Evolutionary conservation across 1,140 invertebrate species (phyloP).

Genomic region (Tetraneura akinire): DNA sequence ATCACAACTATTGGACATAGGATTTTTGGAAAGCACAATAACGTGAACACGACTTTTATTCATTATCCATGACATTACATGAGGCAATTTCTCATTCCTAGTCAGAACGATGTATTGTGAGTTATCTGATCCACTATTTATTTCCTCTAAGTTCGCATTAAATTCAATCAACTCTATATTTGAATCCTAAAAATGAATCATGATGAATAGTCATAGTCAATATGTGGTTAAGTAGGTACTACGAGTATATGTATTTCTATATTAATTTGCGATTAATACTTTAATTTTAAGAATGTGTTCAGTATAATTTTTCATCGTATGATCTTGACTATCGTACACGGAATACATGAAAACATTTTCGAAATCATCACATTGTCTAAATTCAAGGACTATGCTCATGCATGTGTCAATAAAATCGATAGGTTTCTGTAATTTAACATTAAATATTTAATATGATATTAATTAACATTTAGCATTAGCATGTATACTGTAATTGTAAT

Average conservation of each 20-base stretch:
- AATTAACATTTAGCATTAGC: too few species aligned
- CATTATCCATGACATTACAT: background rate
- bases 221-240: too few species aligned
- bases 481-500: too few species aligned
- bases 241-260: background rate
- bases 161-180: background rate
- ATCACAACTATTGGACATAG: background rate
- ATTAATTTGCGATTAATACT: background rate
- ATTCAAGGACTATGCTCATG: background rate
- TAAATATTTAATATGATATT: too few species aligned
- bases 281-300: background rate
- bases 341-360: constrained; percentile 1
- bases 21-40: background rate
- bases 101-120: background rate
- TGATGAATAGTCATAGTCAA: background rate
- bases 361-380: background rate
- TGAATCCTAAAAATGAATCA: background rate
- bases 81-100: background rate
- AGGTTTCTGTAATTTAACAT: background rate
- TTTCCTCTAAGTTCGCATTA: background rate
- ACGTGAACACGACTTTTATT: background rate
- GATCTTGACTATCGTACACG: background rate
- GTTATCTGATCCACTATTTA: background rate
- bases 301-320: background rate
- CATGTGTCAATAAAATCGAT: constrained; percentile 9